Evolutionary conservation across 2,888 invertebrate genomes (phyloP), one percentile per base, ranked within the genome.

Genomic region (Dasypolia templi): DNA sequence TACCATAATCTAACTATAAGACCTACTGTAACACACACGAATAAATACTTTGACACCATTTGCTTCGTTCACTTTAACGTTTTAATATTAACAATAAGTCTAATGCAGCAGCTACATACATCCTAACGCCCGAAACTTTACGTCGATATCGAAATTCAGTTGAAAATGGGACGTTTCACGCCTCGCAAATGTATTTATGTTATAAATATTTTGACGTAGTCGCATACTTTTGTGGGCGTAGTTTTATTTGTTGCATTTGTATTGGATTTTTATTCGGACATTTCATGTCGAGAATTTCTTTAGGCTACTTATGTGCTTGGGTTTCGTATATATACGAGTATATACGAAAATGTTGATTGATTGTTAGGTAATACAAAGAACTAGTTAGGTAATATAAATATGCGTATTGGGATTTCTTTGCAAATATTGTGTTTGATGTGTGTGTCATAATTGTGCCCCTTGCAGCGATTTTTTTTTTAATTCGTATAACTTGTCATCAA

Each of bases 81-180:
- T 35, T 5, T 11, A 22, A 35, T 32, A 44, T 51, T 32, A 49
- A 49, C n/a, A 32, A n/a, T 17, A 3, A 65, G 39, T 63, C 4
- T 59, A 19, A 63, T 32, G 59, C 17, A 32, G 12, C 77, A 65
- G 51, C 53, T 66, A 77, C 82, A 65, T 77, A 68, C 74, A 49
- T 51, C 0, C 0, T n/a, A 0, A 29, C 72, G 12, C 2, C 83
- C 68, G 81, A 72, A 83, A 79, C 83, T 72, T 58, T 56, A 66
- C 35, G 55, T 56, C 65, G 67, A 74, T 80, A 85, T 80, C 56
- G 77, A 80, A 80, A 85, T 77, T 72, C 75, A 55, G 58, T 73
- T 64, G 79, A 74, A 85, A 83, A 77, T 75, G 66, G 75, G 59
- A 83, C 75, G 74, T 77, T 72, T 76, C 44, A 55, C 72, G 82